Conservation (phyloP, 2,888 invertebrate genomes). For the Dasypolia templi region DNA sequence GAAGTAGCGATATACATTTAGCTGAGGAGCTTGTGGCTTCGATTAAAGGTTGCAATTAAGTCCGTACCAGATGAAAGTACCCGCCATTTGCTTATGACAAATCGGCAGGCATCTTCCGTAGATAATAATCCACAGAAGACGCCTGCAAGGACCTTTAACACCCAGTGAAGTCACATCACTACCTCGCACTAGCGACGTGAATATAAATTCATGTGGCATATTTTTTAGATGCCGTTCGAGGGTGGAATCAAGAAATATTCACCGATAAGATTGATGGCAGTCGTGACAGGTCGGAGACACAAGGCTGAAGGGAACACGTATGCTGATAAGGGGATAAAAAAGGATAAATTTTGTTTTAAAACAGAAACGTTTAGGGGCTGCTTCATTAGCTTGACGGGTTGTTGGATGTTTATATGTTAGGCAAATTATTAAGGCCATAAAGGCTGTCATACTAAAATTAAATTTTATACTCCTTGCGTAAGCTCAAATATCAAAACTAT, state of each 20-base stretch:
- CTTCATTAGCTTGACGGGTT: constrained; percentile 15
- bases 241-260: constrained; percentile 68
- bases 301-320: constrained; percentile 54
- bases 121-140: background rate
- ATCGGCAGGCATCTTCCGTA: background rate
- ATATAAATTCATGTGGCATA: constrained; percentile 70
- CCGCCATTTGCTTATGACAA: background rate
- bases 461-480: too few species aligned
- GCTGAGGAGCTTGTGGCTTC: background rate
- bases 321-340: constrained; percentile 59
- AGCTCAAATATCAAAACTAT: background rate
- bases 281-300: constrained; percentile 61
- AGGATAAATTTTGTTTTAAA: constrained; percentile 49
- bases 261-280: constrained; percentile 69
- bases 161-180: constrained; percentile 29
- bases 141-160: background rate
- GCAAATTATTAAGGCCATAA: background rate
- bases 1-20: background rate
- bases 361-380: background rate
- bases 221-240: constrained; percentile 65
- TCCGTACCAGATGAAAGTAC: too few species aligned
- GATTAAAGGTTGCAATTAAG: background rate
- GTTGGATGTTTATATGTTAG: background rate
- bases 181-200: constrained; percentile 32
- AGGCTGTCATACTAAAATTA: background rate